Evolutionary conservation across 2,113 vertebrate genomes (phyloP), one percentile per base, ranked within the genome.

Genomic region (Atlantisia rogersi): DNA sequence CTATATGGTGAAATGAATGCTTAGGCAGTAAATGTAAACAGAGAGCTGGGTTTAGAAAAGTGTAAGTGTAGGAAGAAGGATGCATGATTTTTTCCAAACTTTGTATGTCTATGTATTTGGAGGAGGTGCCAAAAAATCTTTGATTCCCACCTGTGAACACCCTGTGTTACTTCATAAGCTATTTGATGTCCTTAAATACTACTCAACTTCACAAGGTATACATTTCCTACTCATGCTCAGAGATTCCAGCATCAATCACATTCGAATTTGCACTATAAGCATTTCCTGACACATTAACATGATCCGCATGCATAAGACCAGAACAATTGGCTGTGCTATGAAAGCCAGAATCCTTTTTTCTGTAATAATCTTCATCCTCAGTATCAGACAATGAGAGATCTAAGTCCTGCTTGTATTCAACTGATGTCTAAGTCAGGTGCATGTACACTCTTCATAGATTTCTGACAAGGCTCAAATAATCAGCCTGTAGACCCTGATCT

Each of bases 231-330:
- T 63, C 19, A 85, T 83, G 37, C 87, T 95, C 87, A 91, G 68
- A 92, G 60, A 91, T 95, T 96, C 80, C 77, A 88, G 88, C 87
- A 95, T 94, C 92, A 97, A 84, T 94, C 82, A 91, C 85, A 91
- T 77, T 91, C 91, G 62, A 97, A 97, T 94, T 92, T 93, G 82
- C 68, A 56, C 82, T 74, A 28, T 93, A 95, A 95, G 90, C 86
- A 94, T 88, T 97, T 97, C 91, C 56, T 85, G 82, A 84, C 26
- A 94, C 77, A 78, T 93, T 95, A 96, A 94, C 6, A 0, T 58
- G 60, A 82, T 50, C 18, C 22, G 20, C 4, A 5, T 67, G 37
- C 1, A 0, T 2, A 86, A 93, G 42, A 82, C 37, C 40, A 26
- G 42, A 96, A 77, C 44, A 95, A 80, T 12, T 60, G 46, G 14